Conservation (phyloP, 2,113 vertebrate genomes). For the Dasyornis broadbenti region DNA sequence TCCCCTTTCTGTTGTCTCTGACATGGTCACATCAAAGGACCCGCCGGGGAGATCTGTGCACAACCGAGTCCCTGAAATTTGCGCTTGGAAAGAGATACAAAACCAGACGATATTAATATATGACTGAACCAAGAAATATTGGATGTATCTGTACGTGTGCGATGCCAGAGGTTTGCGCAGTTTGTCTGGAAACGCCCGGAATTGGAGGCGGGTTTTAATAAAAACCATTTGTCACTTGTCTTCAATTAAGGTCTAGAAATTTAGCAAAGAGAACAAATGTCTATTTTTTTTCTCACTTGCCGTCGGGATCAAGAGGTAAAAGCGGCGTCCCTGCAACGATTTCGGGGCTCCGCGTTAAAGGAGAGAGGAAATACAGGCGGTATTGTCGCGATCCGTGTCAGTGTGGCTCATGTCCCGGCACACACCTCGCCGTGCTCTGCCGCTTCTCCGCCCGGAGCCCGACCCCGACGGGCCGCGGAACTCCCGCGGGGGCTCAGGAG, state of each 20-base stretch:
- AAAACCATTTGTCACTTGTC: slow-evolving; percentile 46
- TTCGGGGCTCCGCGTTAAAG: neutral
- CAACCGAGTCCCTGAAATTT: neutral
- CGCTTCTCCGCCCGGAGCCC: neutral
- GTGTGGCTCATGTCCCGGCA: neutral
- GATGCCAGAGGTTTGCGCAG: slow-evolving; percentile 4
- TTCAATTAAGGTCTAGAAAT: slow-evolving; percentile 36
- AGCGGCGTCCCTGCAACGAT: neutral
- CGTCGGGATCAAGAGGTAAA: neutral
- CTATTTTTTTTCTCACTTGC: neutral
- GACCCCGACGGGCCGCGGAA: slow-evolving; percentile 70
- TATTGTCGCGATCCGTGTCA: neutral
- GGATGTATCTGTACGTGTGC: neutral
- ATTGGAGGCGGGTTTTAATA: slow-evolving; percentile 23
- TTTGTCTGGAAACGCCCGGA: slow-evolving; percentile 17
- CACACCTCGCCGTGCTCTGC: neutral
- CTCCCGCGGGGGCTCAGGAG: neutral
- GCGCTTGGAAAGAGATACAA: neutral
- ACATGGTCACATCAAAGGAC: neutral
- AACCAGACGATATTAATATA: neutral
- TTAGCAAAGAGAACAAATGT: neutral
- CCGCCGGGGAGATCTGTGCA: neutral
- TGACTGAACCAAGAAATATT: neutral
- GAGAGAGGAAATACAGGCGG: neutral
- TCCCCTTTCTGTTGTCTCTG: neutral